Base-by-base conservation (phyloP, 2,888 invertebrate species). In the Euproctis similis region DNA sequence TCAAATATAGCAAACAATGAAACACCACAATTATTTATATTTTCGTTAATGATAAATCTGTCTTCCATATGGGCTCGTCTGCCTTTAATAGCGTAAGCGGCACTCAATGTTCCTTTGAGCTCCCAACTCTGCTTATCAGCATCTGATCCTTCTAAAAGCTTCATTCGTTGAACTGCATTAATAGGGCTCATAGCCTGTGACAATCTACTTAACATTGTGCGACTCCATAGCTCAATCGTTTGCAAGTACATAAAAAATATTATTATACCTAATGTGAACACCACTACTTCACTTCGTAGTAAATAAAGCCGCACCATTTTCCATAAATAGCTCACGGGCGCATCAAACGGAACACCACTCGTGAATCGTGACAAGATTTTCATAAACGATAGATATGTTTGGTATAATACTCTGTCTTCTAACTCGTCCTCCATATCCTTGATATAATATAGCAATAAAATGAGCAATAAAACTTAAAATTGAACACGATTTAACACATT, bases 51-150 rank as follows among this genome's bases (percentile, higher is more conserved):
- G 31, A 95, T 94, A 71, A 95, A 97, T 59, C 96, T 87, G 73
- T 97, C 97, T 85, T 97, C 97, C 97, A 97, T 97, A 46, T 92
- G 92, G 39, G 92, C 90, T 58, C 97, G 85, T 42, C 95, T 87
- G 2, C 97, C 97, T 75, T 95, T 93, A 38, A 97, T 89, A 13
- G 97, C 96, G 75, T 93, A 97, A 22, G 92, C 95, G 13, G 95
- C 94, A 49, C 94, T 90, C 39, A 91, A 86, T 4, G 88, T 88
- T 26, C 91, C 89, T 58, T 90, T 88, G 36, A 92, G 78, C 59
- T 95, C 92, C 95, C 96, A 96, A 53, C 85, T 85, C 47, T 85
- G 85, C 53, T 81, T 85, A 51, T 87, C 87, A 12, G 85, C 72
- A 34, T 87, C 88, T 1, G 80, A 76, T 16, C 80, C 80, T 42